Evolutionary conservation across 1,140 invertebrate genomes (phyloP).

Genomic region (Portunus trituberculatus): DNA sequence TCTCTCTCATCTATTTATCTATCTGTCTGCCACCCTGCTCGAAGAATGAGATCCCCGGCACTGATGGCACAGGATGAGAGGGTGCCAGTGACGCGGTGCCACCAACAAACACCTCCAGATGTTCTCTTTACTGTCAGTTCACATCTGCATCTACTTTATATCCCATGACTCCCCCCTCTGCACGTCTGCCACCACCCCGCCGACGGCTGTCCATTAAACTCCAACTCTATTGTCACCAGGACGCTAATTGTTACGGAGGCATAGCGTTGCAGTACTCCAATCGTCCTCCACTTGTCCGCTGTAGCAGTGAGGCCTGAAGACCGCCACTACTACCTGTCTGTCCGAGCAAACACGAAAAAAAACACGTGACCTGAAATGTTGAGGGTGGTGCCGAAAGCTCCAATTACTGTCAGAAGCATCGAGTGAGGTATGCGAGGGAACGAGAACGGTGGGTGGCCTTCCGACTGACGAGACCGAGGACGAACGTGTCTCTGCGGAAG

Average conservation of each 20-base stretch:
- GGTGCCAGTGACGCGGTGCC: neutral
- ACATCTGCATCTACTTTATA: conserved; percentile 22
- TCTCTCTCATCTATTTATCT: neutral
- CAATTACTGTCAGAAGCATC: neutral
- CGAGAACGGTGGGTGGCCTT: neutral
- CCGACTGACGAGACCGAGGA: neutral
- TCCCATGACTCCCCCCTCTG: neutral
- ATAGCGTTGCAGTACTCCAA: neutral
- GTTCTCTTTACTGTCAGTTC: neutral
- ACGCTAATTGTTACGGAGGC: conserved; percentile 17
- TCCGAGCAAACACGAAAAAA: neutral
- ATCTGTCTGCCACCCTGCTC: neutral
- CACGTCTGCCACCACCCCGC: neutral
- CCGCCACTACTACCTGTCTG: neutral
- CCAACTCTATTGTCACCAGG: conserved; percentile 23
- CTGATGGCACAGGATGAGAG: neutral
- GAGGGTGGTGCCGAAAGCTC: neutral
- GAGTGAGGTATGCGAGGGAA: neutral
- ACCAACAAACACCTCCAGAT: conserved; percentile 7
- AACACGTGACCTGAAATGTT: neutral
- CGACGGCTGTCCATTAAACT: neutral
- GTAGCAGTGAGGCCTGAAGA: neutral
- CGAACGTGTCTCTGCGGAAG: neutral
- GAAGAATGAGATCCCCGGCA: neutral
- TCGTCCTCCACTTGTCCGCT: neutral